A percentile compares a stretch with the other conserved stretches of the same genome.
phyloP scores from a whole-genome alignment of 2,888 invertebrate genomes.

The Yponomeuta plumbellus region DNA sequence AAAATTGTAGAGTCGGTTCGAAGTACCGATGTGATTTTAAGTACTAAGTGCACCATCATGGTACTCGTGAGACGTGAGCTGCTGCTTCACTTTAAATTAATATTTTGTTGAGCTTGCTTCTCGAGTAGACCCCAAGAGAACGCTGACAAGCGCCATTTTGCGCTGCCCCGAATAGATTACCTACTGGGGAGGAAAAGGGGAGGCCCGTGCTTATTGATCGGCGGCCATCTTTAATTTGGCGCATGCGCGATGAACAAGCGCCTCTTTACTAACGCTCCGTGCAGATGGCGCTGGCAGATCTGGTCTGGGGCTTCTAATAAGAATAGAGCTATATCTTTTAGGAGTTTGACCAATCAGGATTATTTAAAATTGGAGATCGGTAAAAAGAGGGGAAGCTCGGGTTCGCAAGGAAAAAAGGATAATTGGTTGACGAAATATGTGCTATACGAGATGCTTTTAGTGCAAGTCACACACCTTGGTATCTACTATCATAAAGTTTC shows the following conservation, averaged over 20 bases:
- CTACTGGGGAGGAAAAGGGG: conserved; percentile 49
- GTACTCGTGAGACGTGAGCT: too few species aligned
- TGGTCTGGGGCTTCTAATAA: neutral
- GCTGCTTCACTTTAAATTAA: too few species aligned
- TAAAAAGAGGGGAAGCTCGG: too few species aligned
- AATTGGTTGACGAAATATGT: too few species aligned
- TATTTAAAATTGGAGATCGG: neutral
- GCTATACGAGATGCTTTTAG: too few species aligned
- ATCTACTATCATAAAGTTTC: too few species aligned
- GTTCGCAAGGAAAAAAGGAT: too few species aligned
- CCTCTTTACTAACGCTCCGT: conserved; percentile 32
- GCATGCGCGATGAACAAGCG: conserved; percentile 44
- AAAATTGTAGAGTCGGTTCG: too few species aligned
- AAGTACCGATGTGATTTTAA: too few species aligned
- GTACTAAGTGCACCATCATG: too few species aligned
- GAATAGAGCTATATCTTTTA: neutral
- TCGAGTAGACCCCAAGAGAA: conserved; percentile 2
- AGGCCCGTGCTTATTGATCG: conserved; percentile 62
- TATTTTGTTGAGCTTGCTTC: neutral
- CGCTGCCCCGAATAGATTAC: conserved; percentile 8
- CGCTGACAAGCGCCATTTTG: conserved; percentile 1
- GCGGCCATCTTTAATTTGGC: conserved; percentile 62
- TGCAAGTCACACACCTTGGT: too few species aligned
- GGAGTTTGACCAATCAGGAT: neutral
- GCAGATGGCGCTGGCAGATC: conserved; percentile 58